Base-by-base conservation (phyloP, 2,797 vertebrate species). In the Macropus fuliginosus region DNA sequence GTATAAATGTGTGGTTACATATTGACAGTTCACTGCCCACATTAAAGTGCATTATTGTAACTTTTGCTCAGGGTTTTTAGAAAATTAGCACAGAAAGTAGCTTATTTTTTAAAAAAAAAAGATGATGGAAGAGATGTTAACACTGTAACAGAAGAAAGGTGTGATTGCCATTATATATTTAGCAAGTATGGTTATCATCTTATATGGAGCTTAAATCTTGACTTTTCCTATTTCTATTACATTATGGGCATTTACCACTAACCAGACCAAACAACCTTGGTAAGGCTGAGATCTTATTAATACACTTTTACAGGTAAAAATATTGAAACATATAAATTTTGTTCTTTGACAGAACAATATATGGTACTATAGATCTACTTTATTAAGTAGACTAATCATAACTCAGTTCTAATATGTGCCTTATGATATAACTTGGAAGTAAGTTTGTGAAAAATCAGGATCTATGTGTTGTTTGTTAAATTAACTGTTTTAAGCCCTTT, bases 401-500 rank as follows among this genome's bases (percentile, higher is more conserved):
- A 99, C 99, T 99, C 99, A 99, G 99, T 99, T 99, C 99, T 99
- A 99, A 99, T 99, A 99, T 99, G 99, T 99, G 99, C 99, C 99
- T 99, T 99, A 99, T 98, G 99, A 99, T 99, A 99, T 99, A 99
- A 99, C 99, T 99, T 99, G 99, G 99, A 99, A 99, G 99, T 99
- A 99, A 99, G 99, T 99, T 99, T 99, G 99, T 99, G 99, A 99
- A 99, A 98, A 99, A 99, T 99, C 99, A 99, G 99, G 99, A 99
- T 99, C 99, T 99, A 98, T 99, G 99, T 99, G 99, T 99, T 99
- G 99, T 99, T 99, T 99, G 99, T 99, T 99, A 99, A 99, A 99
- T 98, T 98, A 99, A 99, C 99, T 99, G 99, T 99, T 99, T 99
- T 98, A 99, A 99, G 99, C 99, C 99, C 99, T 99, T 99, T 99